Base-by-base conservation (phyloP, 2,888 invertebrate species). In the Hoplodrina ambigua region DNA sequence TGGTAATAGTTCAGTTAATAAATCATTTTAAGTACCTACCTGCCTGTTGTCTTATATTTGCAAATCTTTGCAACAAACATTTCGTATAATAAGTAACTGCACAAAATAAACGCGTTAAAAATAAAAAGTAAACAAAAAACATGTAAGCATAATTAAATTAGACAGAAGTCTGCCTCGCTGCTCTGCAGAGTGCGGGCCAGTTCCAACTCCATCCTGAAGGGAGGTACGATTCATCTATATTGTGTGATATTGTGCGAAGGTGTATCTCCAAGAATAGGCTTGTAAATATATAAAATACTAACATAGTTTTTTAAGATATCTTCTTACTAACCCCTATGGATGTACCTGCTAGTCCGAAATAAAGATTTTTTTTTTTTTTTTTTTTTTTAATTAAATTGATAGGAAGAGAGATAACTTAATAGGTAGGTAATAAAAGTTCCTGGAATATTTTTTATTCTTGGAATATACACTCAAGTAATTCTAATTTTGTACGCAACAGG, bases 401-500 rank as follows among this genome's bases (percentile, higher is more conserved):
- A 56, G 50, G 44, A 72, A 30, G 25, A 25, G n/a, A 59, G 37
- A 52, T 75, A 69, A 53, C 17, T 57, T 49, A 37, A 52, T 37
- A 37, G 37, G 37, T 61, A 17, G 17, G 15, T 75, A 49, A 61
- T 53, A 61, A 61, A 67, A 25, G 30, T 30, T 56, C 8, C n/a
- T 44, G 46, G 13, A 75, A 53, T 62, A 58, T 62, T 69, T 58
- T 44, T 54, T 37, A 44, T 20, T 4, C 1, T n/a, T n/a, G n/a
- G n/a, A 20, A 37, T 30, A 19, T 55, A 59, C 30, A 13, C 30
- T 17, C 17, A 5, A 37, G 60, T 61, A 57, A 59, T 75, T 71
- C 33, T 52, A 46, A 71, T 64, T 75, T 69, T 75, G 46, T 52
- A 59, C 54, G 54, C 15, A 62, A 30, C 46, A 46, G 15, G 61